Conservation (phyloP, 2,797 vertebrate genomes). For the Philypnodon macrostomus region DNA sequence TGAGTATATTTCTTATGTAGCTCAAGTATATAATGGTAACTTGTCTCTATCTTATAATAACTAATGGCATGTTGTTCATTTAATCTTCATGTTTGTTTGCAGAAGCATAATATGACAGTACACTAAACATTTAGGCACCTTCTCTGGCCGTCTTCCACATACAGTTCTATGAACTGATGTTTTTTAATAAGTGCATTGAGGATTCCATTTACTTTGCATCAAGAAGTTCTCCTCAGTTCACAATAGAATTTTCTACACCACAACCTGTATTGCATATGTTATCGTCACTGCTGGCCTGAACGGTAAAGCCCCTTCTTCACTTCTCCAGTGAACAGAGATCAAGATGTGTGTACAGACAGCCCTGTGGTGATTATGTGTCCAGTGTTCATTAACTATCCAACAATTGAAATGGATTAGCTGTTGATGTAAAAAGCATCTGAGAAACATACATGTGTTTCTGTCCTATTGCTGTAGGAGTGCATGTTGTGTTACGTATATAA, state of each 20-base stretch:
- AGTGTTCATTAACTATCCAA: constrained; percentile 39
- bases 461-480: constrained; percentile 76
- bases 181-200: constrained; percentile 54
- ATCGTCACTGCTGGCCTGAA: constrained; percentile 9
- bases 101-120: constrained; percentile 54
- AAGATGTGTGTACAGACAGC: constrained; percentile 51
- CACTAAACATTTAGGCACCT: constrained; percentile 59
- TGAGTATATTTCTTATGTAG: constrained; percentile 44
- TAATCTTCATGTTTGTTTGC: constrained; percentile 44
- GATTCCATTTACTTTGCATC: constrained; percentile 43
- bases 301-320: constrained; percentile 22
- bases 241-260: not conserved
- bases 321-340: constrained; percentile 41
- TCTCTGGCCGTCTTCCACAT: constrained; percentile 40
- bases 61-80: constrained; percentile 48
- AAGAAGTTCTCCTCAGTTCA: constrained; percentile 33
- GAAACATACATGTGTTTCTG: constrained; percentile 54
- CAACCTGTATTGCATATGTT: not conserved
- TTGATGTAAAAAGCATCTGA: constrained; percentile 58
- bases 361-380: constrained; percentile 55
- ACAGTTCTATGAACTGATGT: constrained; percentile 38
- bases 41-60: constrained; percentile 52
- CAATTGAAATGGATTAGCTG: constrained; percentile 55
- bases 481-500: constrained; percentile 60
- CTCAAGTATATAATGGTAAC: constrained; percentile 55